Percentiles rank a stretch among this genome's conserved stretches.
Conservation (phyloP, 2,113 vertebrate species). For the Cyphomyrus discorhynchus region DNA sequence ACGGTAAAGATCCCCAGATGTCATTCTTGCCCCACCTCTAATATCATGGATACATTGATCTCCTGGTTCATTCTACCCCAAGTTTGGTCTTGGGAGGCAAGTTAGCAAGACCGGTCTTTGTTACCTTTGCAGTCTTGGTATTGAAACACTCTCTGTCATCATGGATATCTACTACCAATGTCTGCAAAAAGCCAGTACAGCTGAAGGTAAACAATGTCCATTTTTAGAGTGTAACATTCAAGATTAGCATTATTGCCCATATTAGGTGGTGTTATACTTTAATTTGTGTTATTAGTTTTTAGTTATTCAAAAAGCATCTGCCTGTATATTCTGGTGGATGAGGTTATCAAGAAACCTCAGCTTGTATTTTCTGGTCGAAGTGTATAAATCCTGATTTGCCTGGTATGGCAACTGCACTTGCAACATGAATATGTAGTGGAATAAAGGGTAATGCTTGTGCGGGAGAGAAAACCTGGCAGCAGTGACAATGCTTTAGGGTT, state of each 20-base stretch:
- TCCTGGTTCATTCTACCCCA: neutral
- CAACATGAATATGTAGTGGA: constrained; percentile 37
- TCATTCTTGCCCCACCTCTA: neutral
- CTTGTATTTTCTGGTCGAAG: neutral
- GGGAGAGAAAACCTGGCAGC: constrained; percentile 30
- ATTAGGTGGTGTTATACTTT: neutral
- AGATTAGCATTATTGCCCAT: neutral
- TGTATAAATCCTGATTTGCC: neutral
- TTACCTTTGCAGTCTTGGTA: neutral
- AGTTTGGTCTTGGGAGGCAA: neutral
- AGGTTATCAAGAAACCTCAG: neutral
- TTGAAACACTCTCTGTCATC: neutral
- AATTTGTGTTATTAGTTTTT: neutral
- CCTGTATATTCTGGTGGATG: neutral
- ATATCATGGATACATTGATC: neutral
- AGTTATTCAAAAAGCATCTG: neutral
- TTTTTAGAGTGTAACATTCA: neutral
- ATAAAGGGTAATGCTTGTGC: constrained; percentile 21
- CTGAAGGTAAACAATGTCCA: neutral
- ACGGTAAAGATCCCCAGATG: neutral
- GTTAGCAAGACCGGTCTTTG: neutral
- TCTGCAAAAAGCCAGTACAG: neutral
- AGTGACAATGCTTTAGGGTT: neutral
- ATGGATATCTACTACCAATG: neutral
- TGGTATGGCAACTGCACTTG: neutral